A percentile compares a stretch with the other conserved stretches of the same genome.
These are phyloP conservation scores for Paracentrotus lividus DNA, from an alignment of 53 echinoderm and acorn worm genomes.

Conservation along the genomic window DNA sequence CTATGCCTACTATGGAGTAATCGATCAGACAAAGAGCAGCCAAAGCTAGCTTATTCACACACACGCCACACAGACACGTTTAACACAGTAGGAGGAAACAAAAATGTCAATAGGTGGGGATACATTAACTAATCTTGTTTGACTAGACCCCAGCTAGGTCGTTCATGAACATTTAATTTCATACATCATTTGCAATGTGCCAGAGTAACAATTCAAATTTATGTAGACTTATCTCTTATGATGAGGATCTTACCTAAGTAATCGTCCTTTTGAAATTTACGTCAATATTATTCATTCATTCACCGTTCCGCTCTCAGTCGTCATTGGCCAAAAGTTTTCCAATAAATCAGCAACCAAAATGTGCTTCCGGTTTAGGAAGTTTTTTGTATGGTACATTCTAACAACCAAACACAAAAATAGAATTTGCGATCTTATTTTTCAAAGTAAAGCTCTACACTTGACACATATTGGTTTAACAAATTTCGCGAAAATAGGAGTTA, in stretches of 20 bases:
- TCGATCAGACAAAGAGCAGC: no score
- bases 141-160: no score
- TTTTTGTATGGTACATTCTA: background rate
- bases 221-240: background rate
- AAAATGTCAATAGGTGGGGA: constrained; percentile 1
- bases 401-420: background rate
- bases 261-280: background rate
- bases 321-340: constrained; percentile 36
- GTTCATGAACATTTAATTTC: background rate
- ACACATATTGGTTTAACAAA: no score
- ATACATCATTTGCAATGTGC: background rate
- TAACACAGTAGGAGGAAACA: background rate
- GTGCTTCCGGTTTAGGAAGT: background rate
- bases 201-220: no score
- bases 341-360: background rate
- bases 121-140: background rate
- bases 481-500: no score
- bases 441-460: background rate
- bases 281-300: background rate
- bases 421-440: background rate
- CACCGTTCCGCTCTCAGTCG: background rate
- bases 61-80: background rate
- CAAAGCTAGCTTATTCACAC: no score
- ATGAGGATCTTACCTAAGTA: background rate
- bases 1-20: no score